These are phyloP conservation scores for Lepidochitona cinerea DNA, from an alignment of 2,888 invertebrate species.

Conservation along the genomic window DNA sequence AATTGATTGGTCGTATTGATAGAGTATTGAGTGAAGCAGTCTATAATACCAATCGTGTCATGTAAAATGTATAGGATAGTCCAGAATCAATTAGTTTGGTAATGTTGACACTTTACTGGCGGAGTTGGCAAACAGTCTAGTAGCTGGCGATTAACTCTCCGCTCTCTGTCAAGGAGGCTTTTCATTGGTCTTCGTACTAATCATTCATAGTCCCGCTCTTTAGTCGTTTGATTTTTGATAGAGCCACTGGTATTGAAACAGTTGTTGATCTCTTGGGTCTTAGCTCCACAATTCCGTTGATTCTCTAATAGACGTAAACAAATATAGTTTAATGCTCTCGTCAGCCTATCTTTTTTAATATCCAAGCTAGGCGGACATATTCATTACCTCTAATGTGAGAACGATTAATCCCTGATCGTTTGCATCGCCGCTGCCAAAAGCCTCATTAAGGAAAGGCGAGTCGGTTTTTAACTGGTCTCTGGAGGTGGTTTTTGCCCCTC, in stretches of 20 bases:
- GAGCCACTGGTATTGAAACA: neutral
- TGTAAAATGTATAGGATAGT: neutral
- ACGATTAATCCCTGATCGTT: neutral
- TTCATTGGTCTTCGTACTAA: too few relatives aligned
- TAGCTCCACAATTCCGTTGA: neutral
- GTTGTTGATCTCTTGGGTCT: neutral
- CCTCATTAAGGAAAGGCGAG: neutral
- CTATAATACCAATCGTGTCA: conserved; percentile 1
- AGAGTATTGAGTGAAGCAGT: neutral
- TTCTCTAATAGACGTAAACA: neutral
- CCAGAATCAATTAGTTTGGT: neutral
- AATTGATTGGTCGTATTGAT: neutral
- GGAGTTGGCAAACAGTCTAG: too few relatives aligned
- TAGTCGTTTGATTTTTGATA: too few relatives aligned
- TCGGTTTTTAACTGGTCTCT: neutral
- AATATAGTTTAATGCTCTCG: neutral
- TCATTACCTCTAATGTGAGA: neutral
- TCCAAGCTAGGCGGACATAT: neutral
- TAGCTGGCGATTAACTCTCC: too few relatives aligned
- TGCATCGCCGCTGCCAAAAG: neutral
- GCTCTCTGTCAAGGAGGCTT: too few relatives aligned
- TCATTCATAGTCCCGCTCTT: too few relatives aligned
- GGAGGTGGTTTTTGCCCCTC: neutral
- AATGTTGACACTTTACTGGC: too few relatives aligned
- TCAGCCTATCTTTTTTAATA: conserved; percentile 5